phyloP scores from a whole-genome alignment of 2,888 invertebrate genomes.

The Tipula vernalis region DNA sequence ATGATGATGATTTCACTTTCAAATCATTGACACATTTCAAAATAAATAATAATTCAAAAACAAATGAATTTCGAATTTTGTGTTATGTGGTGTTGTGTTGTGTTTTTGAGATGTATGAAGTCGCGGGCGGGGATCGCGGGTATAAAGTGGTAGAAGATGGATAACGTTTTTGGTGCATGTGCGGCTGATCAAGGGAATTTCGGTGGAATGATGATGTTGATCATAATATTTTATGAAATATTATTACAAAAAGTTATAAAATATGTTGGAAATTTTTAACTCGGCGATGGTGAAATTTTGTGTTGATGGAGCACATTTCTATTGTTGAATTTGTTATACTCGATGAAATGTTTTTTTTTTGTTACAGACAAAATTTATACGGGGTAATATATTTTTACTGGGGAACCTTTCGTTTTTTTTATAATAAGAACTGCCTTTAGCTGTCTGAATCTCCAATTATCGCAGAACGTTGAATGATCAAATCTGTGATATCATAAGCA shows the following conservation, averaged over 20 bases:
- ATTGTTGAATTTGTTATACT: not conserved
- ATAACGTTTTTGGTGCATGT: not conserved
- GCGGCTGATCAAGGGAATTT: not conserved
- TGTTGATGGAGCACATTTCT: not conserved
- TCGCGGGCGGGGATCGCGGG: not conserved
- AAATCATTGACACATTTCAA: constrained; percentile 4
- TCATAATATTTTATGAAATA: not conserved
- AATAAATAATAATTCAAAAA: not conserved
- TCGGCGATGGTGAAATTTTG: not conserved
- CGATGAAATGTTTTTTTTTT: not conserved
- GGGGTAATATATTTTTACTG: too few species aligned
- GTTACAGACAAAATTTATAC: too few species aligned
- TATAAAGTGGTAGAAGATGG: not conserved
- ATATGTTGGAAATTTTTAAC: not conserved
- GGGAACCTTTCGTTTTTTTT: too few species aligned
- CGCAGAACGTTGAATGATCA: too few species aligned
- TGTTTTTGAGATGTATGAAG: not conserved
- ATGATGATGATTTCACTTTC: not conserved
- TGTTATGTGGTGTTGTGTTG: not conserved
- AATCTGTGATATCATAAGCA: too few species aligned
- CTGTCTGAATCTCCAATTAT: too few species aligned
- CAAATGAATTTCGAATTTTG: not conserved
- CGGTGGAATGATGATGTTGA: not conserved
- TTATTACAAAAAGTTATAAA: not conserved
- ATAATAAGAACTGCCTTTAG: too few species aligned